Conservation (phyloP, 2,113 vertebrate species). For the Pyrgilauda ruficollis region DNA sequence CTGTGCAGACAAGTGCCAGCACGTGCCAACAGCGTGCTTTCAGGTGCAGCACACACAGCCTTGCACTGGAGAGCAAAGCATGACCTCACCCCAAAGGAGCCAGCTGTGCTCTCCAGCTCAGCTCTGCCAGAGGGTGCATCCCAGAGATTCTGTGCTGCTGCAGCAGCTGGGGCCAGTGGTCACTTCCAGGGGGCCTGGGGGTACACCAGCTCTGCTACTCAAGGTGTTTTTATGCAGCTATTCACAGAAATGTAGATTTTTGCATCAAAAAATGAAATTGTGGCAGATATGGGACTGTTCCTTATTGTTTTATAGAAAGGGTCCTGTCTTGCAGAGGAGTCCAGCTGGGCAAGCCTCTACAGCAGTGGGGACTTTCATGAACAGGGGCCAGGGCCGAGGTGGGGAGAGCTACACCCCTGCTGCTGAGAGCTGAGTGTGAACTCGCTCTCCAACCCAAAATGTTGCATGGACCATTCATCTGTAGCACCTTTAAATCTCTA, state of each 20-base stretch:
- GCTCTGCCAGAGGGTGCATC: background rate
- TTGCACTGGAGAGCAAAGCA: background rate
- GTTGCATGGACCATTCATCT: background rate
- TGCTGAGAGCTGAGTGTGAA: background rate
- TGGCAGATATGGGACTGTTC: background rate
- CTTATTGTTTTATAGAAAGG: background rate
- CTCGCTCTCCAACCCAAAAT: background rate
- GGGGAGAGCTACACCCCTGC: background rate
- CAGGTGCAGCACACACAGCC: too few species aligned
- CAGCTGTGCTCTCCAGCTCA: background rate
- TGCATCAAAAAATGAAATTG: background rate
- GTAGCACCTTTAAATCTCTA: background rate
- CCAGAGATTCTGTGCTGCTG: background rate
- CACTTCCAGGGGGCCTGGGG: too few species aligned
- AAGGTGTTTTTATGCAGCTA: background rate
- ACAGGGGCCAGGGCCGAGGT: background rate
- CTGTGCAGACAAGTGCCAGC: rapidly evolving
- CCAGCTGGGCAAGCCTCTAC: background rate
- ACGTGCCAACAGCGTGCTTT: rapidly evolving
- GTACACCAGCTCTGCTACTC: too few species aligned
- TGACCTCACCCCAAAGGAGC: background rate
- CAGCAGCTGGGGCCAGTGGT: background rate
- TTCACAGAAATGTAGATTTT: background rate
- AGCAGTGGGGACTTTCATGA: background rate
- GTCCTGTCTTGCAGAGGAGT: background rate